Evolutionary conservation across 2,888 invertebrate species (phyloP), one percentile per base, ranked within the genome.

Genomic region (Leptopilina myrica): DNA sequence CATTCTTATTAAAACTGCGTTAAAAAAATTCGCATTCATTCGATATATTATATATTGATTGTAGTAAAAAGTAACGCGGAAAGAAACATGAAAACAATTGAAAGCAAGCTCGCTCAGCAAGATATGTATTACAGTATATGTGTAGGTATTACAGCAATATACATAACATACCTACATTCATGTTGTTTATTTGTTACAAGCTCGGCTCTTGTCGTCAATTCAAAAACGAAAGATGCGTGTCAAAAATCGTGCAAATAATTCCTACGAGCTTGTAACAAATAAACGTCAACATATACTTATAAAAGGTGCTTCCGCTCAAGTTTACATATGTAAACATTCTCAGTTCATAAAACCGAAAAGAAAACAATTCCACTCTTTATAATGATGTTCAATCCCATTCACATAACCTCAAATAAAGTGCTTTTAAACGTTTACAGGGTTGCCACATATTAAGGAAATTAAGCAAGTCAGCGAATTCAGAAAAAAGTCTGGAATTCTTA

Each of bases 91-190:
- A 73, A 49, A 73, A 81, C 79, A 80, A 81, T 77, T 81, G 80
- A 81, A 81, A 80, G 84, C 82, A 84, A 84, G 84, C 84, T 84
- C 84, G 84, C 82, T 84, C 79, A 84, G 84, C 82, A 82, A 82
- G 83, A 83, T 49, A 49, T 83, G 82, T 84, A 84, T 15, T 53
- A 59, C 6, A 62, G 7, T 62, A 20, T 15, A 9, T 62, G 20
- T 9, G 8, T 62, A 62, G n/a, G 59, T 59, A 59, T 59, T 56
- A 46, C 6, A 46, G 4, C 1, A 46, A 46, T 46, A 46, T 46
- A 46, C 9, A 46, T 26, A 43, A 43, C 43, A 4, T 43, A 43
- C 43, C 7, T 82, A 81, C 83, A 81, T 82, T 81, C 82, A 82
- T 81, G 80, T 33, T 33, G 3, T 82, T 80, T 83, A 81, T 81